These are phyloP conservation scores for Aphelocoma californica DNA, from an alignment of 2,797 vertebrate genomes.

Conservation along the genomic window DNA sequence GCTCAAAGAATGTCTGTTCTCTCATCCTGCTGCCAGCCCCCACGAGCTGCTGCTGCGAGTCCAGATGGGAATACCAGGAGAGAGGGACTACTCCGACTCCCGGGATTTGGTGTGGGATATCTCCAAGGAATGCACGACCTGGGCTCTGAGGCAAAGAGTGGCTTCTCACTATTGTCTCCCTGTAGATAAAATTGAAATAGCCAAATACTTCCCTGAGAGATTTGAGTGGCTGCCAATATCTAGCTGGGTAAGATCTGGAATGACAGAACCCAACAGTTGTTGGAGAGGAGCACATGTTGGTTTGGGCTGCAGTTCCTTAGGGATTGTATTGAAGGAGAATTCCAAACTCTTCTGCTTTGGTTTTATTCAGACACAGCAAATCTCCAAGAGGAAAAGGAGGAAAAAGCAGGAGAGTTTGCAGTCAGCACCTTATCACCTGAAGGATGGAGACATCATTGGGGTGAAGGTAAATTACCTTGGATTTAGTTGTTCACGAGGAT, in stretches of 20 bases:
- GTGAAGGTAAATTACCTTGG: conserved; percentile 81
- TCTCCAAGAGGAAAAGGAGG: conserved; percentile 89
- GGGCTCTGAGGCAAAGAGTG: conserved; percentile 77
- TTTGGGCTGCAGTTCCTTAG: neutral
- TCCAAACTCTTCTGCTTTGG: neutral
- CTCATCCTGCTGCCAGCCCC: conserved; percentile 53
- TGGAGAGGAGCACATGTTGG: neutral
- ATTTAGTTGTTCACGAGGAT: neutral
- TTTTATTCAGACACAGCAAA: conserved; percentile 83
- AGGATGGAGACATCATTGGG: conserved; percentile 89
- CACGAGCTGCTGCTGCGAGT: conserved; percentile 86
- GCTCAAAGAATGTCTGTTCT: neutral
- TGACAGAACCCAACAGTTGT: neutral
- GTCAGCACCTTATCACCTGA: conserved; percentile 86
- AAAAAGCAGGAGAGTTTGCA: conserved; percentile 85
- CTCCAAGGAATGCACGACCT: conserved; percentile 79
- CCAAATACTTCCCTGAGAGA: conserved; percentile 89
- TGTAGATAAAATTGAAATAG: conserved; percentile 86
- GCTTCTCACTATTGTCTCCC: conserved; percentile 82
- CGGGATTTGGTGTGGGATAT: conserved; percentile 88
- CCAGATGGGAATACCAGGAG: conserved; percentile 83
- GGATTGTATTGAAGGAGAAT: neutral
- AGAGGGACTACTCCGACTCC: conserved; percentile 78
- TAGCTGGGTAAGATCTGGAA: conserved; percentile 82
- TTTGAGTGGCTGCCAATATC: conserved; percentile 89